phyloP scores from a whole-genome alignment of 2,113 vertebrate genomes.

The Ciconia boyciana region DNA sequence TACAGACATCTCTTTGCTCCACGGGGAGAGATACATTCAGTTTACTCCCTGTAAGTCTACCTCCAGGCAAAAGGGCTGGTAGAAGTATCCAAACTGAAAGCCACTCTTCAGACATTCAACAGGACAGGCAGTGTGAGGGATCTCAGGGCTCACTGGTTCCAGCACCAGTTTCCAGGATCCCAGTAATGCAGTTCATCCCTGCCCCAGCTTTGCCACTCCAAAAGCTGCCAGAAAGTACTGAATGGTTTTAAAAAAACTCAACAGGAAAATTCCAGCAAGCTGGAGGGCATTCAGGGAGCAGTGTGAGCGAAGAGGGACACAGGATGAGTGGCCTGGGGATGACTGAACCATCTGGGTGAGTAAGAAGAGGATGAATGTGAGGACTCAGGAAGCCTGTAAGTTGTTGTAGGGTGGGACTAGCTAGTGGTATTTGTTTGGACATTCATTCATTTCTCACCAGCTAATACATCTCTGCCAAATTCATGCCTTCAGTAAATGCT shows the following conservation, averaged over 20 bases:
- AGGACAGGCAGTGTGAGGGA: too few relatives aligned
- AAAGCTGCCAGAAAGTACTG: neutral
- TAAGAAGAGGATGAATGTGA: neutral
- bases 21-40: rapidly evolving
- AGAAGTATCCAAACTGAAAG: neutral
- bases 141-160: neutral
- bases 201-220: neutral
- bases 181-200: neutral
- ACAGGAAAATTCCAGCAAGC: neutral
- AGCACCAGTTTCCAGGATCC: neutral
- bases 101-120: neutral
- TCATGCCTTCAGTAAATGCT: neutral
- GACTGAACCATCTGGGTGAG: neutral
- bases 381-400: neutral
- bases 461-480: neutral
- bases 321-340: neutral
- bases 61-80: neutral
- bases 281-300: neutral
- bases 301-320: neutral
- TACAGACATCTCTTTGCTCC: neutral
- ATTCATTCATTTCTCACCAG: neutral
- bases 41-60: neutral
- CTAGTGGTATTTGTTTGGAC: neutral
- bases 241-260: neutral
- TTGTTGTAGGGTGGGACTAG: neutral